These are phyloP conservation scores for Fratercula arctica DNA, from an alignment of 2,797 vertebrate species.

Conservation along the genomic window DNA sequence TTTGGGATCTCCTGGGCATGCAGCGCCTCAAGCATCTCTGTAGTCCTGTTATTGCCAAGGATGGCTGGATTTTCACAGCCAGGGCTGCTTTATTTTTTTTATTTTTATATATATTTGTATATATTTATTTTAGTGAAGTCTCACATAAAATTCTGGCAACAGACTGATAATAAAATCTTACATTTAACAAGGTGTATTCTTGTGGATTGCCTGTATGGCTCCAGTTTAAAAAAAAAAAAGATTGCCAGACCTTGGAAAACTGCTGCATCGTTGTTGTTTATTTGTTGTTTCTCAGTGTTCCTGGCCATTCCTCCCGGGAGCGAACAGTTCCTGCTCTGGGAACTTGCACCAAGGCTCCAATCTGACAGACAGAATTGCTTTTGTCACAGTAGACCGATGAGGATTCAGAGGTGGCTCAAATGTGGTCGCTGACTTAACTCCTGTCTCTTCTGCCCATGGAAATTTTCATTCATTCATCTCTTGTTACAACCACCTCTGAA, in stretches of 20 bases:
- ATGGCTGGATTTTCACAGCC: background rate
- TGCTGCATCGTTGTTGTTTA: background rate
- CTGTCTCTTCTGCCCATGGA: background rate
- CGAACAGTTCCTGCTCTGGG: background rate
- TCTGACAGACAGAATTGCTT: background rate
- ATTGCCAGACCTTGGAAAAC: background rate
- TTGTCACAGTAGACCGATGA: background rate
- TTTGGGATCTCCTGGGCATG: fast-evolving
- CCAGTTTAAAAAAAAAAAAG: background rate
- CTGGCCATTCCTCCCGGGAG: background rate
- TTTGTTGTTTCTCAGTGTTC: background rate
- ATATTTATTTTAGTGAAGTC: background rate
- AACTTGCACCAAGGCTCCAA: background rate
- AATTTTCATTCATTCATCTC: background rate
- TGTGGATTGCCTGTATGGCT: background rate
- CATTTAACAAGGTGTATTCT: background rate
- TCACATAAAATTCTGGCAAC: background rate
- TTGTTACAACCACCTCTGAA: background rate
- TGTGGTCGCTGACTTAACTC: background rate
- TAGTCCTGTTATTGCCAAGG: background rate
- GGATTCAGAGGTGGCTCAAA: background rate
- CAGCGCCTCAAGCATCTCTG: background rate
- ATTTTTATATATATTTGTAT: background rate
- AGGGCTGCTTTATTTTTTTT: background rate
- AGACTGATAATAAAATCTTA: background rate